Evolutionary conservation across 2,113 vertebrate species (phyloP).

Genomic region (Pithys albifrons): DNA sequence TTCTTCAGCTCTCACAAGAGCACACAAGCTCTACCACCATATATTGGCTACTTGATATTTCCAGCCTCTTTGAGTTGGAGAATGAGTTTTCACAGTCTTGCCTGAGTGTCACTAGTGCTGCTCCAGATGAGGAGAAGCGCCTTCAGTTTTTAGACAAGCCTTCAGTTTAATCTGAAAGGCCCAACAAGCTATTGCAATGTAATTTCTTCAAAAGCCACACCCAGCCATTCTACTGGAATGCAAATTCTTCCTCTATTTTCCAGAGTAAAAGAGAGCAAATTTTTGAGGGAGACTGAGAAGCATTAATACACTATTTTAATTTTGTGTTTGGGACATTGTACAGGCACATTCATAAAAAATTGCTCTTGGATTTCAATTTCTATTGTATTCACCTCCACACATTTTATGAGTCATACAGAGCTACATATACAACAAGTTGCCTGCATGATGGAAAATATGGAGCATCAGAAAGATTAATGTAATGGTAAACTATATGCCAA

Average conservation of each 20-base stretch:
- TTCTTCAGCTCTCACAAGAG: neutral
- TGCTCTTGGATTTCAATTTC: neutral
- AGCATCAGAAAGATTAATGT: conserved; percentile 23
- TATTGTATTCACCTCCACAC: neutral
- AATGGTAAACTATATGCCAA: conserved; percentile 20
- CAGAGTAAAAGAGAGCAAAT: neutral
- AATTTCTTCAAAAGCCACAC: neutral
- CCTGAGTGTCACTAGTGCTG: fast-evolving
- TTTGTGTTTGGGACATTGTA: neutral
- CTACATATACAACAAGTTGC: neutral
- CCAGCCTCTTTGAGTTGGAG: neutral
- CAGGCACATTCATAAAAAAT: neutral
- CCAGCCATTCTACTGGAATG: neutral
- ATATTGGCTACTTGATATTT: neutral
- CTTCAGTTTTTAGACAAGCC: neutral
- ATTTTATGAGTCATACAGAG: neutral
- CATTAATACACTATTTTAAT: fast-evolving
- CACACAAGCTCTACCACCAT: neutral
- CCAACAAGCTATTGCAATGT: neutral
- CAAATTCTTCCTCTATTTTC: neutral
- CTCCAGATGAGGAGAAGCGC: neutral
- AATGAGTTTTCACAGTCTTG: neutral
- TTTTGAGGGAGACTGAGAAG: neutral
- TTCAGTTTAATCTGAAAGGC: neutral
- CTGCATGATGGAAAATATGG: conserved; percentile 5